Evolutionary conservation across 53 echinoderm and acorn worm species (phyloP), one percentile per base, ranked within the genome.

Genomic region (Mesocentrotus franciscanus): DNA sequence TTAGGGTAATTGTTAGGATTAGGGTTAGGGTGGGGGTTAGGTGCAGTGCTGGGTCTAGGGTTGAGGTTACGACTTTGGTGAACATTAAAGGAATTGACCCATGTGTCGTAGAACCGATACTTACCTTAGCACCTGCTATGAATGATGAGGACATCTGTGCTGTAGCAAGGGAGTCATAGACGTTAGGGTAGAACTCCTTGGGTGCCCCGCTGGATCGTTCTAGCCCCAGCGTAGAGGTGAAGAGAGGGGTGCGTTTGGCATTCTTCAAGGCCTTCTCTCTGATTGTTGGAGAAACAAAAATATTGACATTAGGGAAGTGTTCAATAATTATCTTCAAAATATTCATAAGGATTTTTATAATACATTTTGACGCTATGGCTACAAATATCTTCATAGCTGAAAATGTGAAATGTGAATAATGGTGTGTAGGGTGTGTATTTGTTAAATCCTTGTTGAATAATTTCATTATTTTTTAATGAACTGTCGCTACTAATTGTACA

Each of bases 131-230:
- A 32, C 97, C 99, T 8, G 97, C 99, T 17, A 98, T 96, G 75
- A 99, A 99, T 24, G 99, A 97, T 9, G 99, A 99, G 0, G 98
- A 85, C 95, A 95, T 90, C 93, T 98, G 99, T 3, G 99, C 99
- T 55, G 96, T 96, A 6, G 97, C 97, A 66, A 97, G 68, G 16
- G 98, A 93, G 93, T 99, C 98, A 81, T 96, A 99, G 30, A 99
- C 99, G 68, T 96, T 93, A 0, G 99, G 99, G 59, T 97, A 99
- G 36, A 59, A 59, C 32, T 97, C 96, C 59, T 95, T 96, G 4
- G 95, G 96, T n/a, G 96, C 92, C 11, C 90, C 96, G 26, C 84
- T 91, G 4, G 89, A 89, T 29, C 96, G 95, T 84, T 97, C 95
- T 56, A 83, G 39, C 8, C 84, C 94, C 34, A 94, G 84, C 13